Conservation (phyloP, 1,140 invertebrate species). For the Andricus grossulariae region DNA sequence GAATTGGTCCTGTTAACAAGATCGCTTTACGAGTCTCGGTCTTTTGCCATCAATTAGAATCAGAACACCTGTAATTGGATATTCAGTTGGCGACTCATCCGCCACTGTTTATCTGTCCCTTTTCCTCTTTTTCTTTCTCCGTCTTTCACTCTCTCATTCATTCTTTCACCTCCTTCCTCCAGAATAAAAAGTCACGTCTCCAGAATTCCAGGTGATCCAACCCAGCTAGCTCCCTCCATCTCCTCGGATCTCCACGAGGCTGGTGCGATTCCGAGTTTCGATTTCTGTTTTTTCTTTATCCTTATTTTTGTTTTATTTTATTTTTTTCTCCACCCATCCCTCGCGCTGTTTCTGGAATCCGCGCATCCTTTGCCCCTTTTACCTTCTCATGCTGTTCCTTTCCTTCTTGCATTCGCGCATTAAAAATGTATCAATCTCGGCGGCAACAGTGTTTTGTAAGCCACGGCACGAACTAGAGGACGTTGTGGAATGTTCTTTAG, state of each 20-base stretch:
- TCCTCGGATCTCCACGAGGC: conserved; percentile 32
- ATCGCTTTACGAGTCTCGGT: neutral
- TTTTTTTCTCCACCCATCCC: conserved; percentile 19
- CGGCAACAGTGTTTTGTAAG: conserved; percentile 49
- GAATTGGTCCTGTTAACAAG: conserved; percentile 9
- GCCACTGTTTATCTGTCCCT: conserved; percentile 23
- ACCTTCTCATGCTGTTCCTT: conserved; percentile 29
- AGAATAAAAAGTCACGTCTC: conserved; percentile 53
- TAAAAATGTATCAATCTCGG: conserved; percentile 69
- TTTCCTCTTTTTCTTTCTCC: conserved; percentile 38
- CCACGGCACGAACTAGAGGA: conserved; percentile 30
- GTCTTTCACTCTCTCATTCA: conserved; percentile 45
- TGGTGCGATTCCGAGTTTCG: conserved; percentile 43
- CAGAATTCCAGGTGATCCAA: conserved; percentile 56
- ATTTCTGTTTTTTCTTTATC: conserved; percentile 35
- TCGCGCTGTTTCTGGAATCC: conserved; percentile 35
- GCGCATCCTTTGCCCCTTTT: conserved; percentile 38
- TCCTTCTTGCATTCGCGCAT: conserved; percentile 49
- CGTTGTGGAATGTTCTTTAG: conserved; percentile 53
- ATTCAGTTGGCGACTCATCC: conserved; percentile 33
- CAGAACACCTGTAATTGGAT: conserved; percentile 41
- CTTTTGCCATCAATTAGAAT: conserved; percentile 34
- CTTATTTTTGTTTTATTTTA: conserved; percentile 15
- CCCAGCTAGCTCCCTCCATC: conserved; percentile 26
- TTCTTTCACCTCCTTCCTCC: conserved; percentile 27